These are phyloP conservation scores for Ceuthmochares aereus DNA, from an alignment of 2,113 vertebrate species.

Conservation along the genomic window DNA sequence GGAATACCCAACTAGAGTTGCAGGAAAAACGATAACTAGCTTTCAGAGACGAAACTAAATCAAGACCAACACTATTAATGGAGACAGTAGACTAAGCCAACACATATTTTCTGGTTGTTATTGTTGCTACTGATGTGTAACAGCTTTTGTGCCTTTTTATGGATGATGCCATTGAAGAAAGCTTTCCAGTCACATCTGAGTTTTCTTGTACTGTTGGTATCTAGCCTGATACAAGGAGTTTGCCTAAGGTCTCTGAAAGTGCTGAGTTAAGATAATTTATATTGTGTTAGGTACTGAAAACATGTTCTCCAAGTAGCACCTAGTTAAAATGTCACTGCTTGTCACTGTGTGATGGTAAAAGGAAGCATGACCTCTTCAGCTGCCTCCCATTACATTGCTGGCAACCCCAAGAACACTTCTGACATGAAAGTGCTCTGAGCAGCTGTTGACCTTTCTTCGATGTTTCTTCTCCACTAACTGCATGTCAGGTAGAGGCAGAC, in stretches of 20 bases:
- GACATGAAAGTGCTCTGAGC: slow-evolving; percentile 19
- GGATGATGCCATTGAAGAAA: neutral
- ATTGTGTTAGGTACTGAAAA: neutral
- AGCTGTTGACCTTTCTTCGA: slow-evolving; percentile 54
- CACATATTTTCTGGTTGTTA: neutral
- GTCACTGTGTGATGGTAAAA: neutral
- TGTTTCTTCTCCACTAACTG: neutral
- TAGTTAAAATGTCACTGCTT: slow-evolving; percentile 13
- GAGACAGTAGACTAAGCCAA: neutral
- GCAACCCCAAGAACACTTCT: neutral
- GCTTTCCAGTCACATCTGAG: neutral
- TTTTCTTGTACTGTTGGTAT: neutral
- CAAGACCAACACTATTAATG: neutral
- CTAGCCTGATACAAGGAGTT: neutral
- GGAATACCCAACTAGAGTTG: neutral
- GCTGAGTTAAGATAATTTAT: slow-evolving; percentile 1
- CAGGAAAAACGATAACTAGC: neutral
- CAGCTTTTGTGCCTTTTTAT: neutral
- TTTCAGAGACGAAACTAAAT: neutral
- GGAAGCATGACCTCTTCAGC: neutral
- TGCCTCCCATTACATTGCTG: neutral
- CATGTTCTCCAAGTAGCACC: neutral
- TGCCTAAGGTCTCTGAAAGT: neutral
- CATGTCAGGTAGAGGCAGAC: neutral
- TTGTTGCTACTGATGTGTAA: neutral